Conservation (phyloP, 2,888 invertebrate genomes). For the Pimpla rufipes region DNA sequence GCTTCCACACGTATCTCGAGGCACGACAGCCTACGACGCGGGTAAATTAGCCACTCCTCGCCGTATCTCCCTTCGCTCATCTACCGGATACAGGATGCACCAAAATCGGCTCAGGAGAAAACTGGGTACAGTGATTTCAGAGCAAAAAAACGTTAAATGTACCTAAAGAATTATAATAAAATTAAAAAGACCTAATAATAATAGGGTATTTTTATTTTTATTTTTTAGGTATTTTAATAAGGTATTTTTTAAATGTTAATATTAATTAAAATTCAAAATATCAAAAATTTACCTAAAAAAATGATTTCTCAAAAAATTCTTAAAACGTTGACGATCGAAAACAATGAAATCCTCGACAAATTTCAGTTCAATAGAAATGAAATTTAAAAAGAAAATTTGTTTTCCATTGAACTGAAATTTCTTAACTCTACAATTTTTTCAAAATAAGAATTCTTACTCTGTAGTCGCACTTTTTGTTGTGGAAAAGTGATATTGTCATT, state of each 20-base stretch:
- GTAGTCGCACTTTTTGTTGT: too few relatives aligned
- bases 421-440: too few relatives aligned
- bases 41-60: constrained; percentile 59
- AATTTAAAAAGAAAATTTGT: not conserved
- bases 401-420: not conserved
- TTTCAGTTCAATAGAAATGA: not conserved
- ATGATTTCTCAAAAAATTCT: not conserved
- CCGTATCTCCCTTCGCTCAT: constrained; percentile 21
- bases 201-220: too few relatives aligned
- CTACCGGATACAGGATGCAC: not conserved
- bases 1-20: constrained; percentile 50
- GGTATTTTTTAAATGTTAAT: too few relatives aligned
- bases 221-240: too few relatives aligned
- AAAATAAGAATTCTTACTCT: too few relatives aligned
- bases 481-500: not conserved
- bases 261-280: too few relatives aligned
- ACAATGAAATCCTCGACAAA: too few relatives aligned
- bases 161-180: not conserved
- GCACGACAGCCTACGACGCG: constrained; percentile 53
- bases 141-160: not conserved
- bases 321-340: too few relatives aligned
- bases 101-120: not conserved
- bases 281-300: too few relatives aligned
- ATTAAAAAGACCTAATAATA: not conserved
- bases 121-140: not conserved